Evolutionary conservation across 2,797 vertebrate genomes (phyloP), one percentile per base, ranked within the genome.

Genomic region (Sus cebifrons): DNA sequence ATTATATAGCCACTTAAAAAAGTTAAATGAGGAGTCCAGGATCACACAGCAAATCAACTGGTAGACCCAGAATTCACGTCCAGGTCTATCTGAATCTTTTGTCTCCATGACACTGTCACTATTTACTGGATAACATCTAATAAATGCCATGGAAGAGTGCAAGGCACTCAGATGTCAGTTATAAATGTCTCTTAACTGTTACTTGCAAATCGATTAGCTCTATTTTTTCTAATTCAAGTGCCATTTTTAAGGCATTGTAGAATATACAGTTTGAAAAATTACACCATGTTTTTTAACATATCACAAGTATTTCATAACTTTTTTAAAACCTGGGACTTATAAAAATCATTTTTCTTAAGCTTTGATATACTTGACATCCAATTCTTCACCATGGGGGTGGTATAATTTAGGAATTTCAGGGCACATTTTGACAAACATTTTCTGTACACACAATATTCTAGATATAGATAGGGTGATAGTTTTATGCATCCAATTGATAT

Each of bases 331-430:
- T 89, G 10, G 5, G 36, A 62, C 79, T 92, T 44, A 60, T 27
- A 49, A 77, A 83, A 91, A 87, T 58, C 5, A 79, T 71, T 89
- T 90, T 73, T n/a, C 2, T 84, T 79, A 84, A 91, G 25, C 25
- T 16, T 71, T 25, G 11, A 40, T 82, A 21, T 65, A 91, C 58
- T 84, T 84, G 44, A 36, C 32, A 54, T 25, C 23, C 84, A 86
- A 79, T 75, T 84, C 49, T 67, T 23, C 2, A 79, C 27, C 27
- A 56, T 21, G 6, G 2, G 6, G 65, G 44, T 16, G 6, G 25
- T 81, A 25, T 67, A 85, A 70, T 32, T 44, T 21, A 87, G 15
- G 60, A 75, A 23, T 29, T 85, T 92, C 11, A 36, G 29, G 21
- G 23, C 14, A 73, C 15, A 56, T 84, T 94, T 84, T 88, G 14